Percentiles rank a stretch among this genome's conserved stretches.
These are phyloP conservation scores for Litoditis marina DNA, from an alignment of 2,888 invertebrate species.

Conservation along the genomic window DNA sequence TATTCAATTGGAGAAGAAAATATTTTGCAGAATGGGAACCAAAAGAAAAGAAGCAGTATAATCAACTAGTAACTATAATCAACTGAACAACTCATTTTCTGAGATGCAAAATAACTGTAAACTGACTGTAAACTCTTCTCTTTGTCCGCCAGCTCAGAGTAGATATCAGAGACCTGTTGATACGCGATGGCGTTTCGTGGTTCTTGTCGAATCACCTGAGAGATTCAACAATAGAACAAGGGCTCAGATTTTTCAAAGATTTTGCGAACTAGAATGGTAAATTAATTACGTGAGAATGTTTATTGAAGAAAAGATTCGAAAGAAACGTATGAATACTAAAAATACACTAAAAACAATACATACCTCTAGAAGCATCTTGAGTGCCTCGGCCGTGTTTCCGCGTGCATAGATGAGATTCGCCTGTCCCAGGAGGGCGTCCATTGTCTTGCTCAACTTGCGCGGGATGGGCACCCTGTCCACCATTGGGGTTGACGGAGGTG, in stretches of 20 bases:
- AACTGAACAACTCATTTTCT: not conserved
- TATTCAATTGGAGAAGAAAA: too few relatives aligned
- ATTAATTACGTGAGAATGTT: too few relatives aligned
- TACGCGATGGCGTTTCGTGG: constrained; percentile 54
- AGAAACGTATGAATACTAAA: not conserved
- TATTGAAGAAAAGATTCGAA: too few relatives aligned
- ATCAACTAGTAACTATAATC: too few relatives aligned
- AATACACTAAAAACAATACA: not conserved
- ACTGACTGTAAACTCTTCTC: constrained; percentile 34
- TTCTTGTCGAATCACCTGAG: constrained; percentile 45
- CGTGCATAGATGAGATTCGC: constrained; percentile 53
- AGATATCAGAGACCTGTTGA: constrained; percentile 53
- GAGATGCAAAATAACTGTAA: too few relatives aligned
- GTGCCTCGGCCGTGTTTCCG: constrained; percentile 45
- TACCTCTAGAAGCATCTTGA: constrained; percentile 51
- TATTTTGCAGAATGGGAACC: too few relatives aligned
- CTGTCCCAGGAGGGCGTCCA: constrained; percentile 58
- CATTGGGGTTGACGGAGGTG: not conserved
- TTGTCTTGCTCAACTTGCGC: constrained; percentile 14
- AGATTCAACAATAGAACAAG: too few relatives aligned
- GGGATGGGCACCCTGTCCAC: constrained; percentile 2
- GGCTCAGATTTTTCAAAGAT: too few relatives aligned
- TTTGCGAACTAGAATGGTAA: too few relatives aligned
- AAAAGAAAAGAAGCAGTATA: too few relatives aligned
- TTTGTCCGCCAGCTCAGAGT: constrained; percentile 44